phyloP scores from a whole-genome alignment of 2,113 vertebrate species.

The Miniopterus natalensis region DNA sequence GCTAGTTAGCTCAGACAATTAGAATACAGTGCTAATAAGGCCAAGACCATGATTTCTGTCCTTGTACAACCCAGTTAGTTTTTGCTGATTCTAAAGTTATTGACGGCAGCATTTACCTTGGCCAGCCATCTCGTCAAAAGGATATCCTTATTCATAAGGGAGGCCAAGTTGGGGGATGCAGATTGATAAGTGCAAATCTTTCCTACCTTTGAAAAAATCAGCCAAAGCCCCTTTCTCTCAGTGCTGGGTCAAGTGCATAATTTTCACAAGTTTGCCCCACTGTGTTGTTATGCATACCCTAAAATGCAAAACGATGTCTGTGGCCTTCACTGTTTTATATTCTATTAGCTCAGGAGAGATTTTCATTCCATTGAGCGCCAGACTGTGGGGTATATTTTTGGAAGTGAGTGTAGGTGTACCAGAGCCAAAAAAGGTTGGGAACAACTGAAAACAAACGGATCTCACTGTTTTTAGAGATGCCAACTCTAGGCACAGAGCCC shows the following conservation, averaged over 20 bases:
- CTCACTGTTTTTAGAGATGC: conserved; percentile 82
- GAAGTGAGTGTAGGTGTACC: conserved; percentile 83
- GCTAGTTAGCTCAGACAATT: conserved; percentile 55
- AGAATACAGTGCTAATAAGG: conserved; percentile 42
- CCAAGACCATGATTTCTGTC: conserved; percentile 44
- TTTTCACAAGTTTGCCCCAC: conserved; percentile 21
- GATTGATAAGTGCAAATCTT: background rate
- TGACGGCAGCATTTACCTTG: conserved; percentile 21
- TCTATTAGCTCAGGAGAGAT: conserved; percentile 72
- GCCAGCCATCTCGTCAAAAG: conserved; percentile 44
- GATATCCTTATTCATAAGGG: conserved; percentile 11
- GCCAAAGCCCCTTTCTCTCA: background rate
- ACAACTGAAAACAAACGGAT: conserved; percentile 84
- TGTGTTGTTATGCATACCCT: conserved; percentile 51
- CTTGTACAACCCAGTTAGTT: conserved; percentile 47
- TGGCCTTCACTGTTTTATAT: conserved; percentile 68
- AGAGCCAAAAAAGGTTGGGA: conserved; percentile 82
- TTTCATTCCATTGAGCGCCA: conserved; percentile 82
- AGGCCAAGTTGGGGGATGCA: background rate
- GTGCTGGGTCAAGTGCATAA: background rate
- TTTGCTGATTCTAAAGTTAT: background rate
- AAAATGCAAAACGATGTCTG: conserved; percentile 56
- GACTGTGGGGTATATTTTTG: conserved; percentile 81
- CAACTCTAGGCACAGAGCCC: conserved; percentile 74
- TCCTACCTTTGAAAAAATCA: conserved; percentile 1